Base-by-base conservation (phyloP, 2,797 vertebrate species). In the Pipistrellus nathusii region DNA sequence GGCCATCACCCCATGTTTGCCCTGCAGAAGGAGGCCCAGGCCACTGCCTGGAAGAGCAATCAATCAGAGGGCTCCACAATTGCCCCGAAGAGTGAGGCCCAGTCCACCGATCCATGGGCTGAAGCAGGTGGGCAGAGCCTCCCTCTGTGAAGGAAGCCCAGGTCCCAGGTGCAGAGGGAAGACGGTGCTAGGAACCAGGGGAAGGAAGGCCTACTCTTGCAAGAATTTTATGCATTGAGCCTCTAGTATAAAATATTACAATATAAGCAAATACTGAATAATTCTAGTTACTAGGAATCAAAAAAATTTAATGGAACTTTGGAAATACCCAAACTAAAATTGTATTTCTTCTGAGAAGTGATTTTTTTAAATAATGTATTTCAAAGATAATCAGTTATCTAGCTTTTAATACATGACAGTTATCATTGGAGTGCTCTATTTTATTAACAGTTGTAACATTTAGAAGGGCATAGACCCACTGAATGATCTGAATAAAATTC, bases 231-330 rank as follows among this genome's bases (percentile, higher is more conserved):
- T 30, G 27, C 12, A 62, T 62, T 1, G 0, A 12, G 27, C 59
- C 27, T 13, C 59, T 62, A 62, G 12, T 48, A 21, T 85, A 38
- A 64, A 72, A 77, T 89, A 90, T 25, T 87, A 23, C 8, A 84
- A 48, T 81, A 73, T 11, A 76, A 80, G 5, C 1, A 59, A 21
- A 21, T 55, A 57, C 21, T 90, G 0, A 20, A n/a, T 80, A 77
- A 44, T 57, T 87, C 1, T 23, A 66, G 9, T 41, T 87, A 53
- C 3, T n/a, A 44, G 6, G 44, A 68, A 51, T 17, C 4, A 86
- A 82, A 57, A 53, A 20, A 7, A 20, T 53, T 20, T 53, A 30
- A 48, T 20, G 38, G 5, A 30, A 73, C 10, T 1, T 64, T 10
- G 84, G 25, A 62, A 81, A 46, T 46, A 51, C 3, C 1, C 38